Base-by-base conservation (phyloP, 1,140 invertebrate species). In the Aphaenogaster rudis region DNA sequence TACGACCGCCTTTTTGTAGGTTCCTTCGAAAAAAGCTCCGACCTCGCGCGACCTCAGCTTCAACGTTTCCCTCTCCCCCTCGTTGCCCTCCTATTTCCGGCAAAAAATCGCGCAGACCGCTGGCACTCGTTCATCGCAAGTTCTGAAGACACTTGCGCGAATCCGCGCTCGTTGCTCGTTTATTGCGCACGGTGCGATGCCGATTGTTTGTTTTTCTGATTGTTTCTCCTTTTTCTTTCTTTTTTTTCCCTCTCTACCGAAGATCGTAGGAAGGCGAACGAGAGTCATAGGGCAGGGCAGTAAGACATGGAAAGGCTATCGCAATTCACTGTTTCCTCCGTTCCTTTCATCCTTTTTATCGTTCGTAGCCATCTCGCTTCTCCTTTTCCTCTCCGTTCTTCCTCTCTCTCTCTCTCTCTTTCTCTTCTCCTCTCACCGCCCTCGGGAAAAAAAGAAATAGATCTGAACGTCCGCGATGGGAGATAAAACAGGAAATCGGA, bases 271-370 rank as follows among this genome's bases (percentile, higher is more conserved):
- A 78, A 87, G 88, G 86, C 86, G 72, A 89, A 89, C 90, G 88
- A 88, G 88, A 88, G 91, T 64, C 88, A 87, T 79, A 86, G 81
- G 88, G 86, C 89, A 88, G 90, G 90, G 87, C 89, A 91, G 88
- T 88, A 89, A 86, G 89, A 90, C 88, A 88, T 92, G 92, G 88
- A 92, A 90, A 88, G 64, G 85, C 92, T 91, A 92, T 92, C 88
- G 91, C 88, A 91, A 92, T 87, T 89, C 80, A 67, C 42, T 82
- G 48, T 89, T 79, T 9, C 63, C 39, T 87, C 21, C 74, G 50
- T 80, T 76, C 42, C 42, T 84, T 64, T 88, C 45, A 57, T 78
- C 11, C n/a, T 69, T 79, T 82, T 87, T 81, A 64, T 77, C 54
- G 42, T 88, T 64, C 61, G 11, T 74, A 82, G 28, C 69, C 67